Evolutionary conservation across 2,797 vertebrate genomes (phyloP).

Genomic region (Cyclura pinguis): DNA sequence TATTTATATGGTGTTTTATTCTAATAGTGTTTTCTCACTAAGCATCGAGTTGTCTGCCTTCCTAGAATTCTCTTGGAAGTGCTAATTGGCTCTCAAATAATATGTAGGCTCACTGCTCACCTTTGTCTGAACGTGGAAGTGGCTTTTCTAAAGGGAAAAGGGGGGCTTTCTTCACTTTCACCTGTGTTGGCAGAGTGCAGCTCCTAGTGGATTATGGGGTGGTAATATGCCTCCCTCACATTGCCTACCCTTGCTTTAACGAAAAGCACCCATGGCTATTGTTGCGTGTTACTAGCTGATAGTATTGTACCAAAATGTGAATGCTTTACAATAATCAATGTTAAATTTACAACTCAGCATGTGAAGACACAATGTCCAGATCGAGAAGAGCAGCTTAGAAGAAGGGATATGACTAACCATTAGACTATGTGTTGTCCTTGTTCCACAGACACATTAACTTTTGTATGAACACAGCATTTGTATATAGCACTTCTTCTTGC

Average conservation of each 20-base stretch:
- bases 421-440: slow-evolving; percentile 56
- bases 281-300: background rate
- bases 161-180: background rate
- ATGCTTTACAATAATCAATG: slow-evolving; percentile 45
- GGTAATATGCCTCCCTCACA: background rate
- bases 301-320: slow-evolving; percentile 40
- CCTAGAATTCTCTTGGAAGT: background rate
- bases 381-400: slow-evolving; percentile 63
- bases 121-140: background rate
- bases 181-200: background rate
- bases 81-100: background rate
- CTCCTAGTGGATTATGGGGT: background rate
- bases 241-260: background rate
- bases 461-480: slow-evolving; percentile 13
- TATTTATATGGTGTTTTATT: background rate
- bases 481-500: background rate
- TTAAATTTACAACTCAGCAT: slow-evolving; percentile 12
- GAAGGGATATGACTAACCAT: slow-evolving; percentile 64
- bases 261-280: background rate
- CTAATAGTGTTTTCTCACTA: background rate
- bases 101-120: background rate
- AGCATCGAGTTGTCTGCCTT: background rate
- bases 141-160: background rate
- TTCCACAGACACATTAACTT: background rate
- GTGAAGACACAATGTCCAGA: slow-evolving; percentile 65